Evolutionary conservation across 2,797 vertebrate genomes (phyloP), one percentile per base, ranked within the genome.

Genomic region (Myotis daubentonii): DNA sequence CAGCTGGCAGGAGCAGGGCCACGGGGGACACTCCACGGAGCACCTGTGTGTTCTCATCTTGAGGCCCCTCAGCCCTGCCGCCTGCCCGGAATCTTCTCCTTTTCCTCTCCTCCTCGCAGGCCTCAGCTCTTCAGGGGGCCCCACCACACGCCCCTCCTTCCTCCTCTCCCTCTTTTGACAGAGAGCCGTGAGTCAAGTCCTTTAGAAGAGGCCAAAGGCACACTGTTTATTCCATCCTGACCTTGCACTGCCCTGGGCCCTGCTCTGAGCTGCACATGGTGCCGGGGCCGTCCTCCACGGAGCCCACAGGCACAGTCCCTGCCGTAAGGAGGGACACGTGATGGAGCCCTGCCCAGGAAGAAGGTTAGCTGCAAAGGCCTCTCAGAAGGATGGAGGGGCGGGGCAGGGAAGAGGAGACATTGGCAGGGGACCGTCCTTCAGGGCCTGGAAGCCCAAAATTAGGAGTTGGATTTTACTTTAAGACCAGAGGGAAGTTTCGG

Each of bases 71-170:
- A 1, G 74, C 10, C 38, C 36, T 9, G 79, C n/a, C 47, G 6
- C 65, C 5, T 36, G 47, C 28, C 3, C 6, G n/a, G 25, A 71
- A 62, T 19, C 30, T 41, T 71, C 22, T 38, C 66, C 12, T 22
- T 22, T 17, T 28, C 65, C 17, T 53, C 62, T 13, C 23, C 47
- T 83, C 9, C 22, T 41, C 55, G 7, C 41, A 47, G 51, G 41
- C 25, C 8, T 53, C 36, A 62, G 36, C 16, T 41, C 44, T 51
- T 47, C 76, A 41, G n/a, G 8, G 49, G 22, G 47, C 47, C 10
- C 28, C 47, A 22, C 20, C 3, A 17, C 4, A 30, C 57, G 47
- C 10, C 7, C 5, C 17, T 22, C 3, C 0, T 0, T 20, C 8
- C 30, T 8, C 7, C 1, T 3, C 20, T n/a, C 19, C 51, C 55